Evolutionary conservation across 2,888 invertebrate species (phyloP).

Genomic region (Sarcophaga subvicina): DNA sequence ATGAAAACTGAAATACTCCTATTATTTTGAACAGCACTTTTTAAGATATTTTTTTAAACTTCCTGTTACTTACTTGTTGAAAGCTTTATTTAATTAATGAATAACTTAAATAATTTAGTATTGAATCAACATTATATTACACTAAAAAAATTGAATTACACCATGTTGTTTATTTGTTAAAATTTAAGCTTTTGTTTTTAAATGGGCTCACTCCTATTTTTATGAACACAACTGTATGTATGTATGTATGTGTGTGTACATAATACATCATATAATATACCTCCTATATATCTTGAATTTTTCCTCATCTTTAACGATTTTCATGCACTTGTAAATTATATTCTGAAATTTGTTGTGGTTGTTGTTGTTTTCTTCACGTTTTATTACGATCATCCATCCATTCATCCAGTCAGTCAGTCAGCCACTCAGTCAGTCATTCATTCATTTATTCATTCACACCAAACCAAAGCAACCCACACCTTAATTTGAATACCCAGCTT

Average conservation of each 20-base stretch:
- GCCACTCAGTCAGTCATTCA: background rate
- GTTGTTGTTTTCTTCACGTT: slow-evolving; percentile 17
- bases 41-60: no score
- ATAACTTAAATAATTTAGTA: no score
- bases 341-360: slow-evolving; percentile 53
- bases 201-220: no score
- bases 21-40: no score
- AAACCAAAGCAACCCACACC: slow-evolving; percentile 70
- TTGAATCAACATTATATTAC: no score
- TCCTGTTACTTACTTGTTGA: no score
- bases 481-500: slow-evolving; percentile 46
- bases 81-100: no score
- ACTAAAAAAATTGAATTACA: no score
- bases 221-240: no score
- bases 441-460: slow-evolving; percentile 41
- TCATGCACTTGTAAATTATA: slow-evolving; percentile 54
- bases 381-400: slow-evolving; percentile 6
- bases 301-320: slow-evolving; percentile 17
- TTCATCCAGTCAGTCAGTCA: background rate
- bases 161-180: no score
- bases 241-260: background rate
- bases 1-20: no score
- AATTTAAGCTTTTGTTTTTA: no score
- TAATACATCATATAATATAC: background rate
- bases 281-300: background rate